A percentile compares a stretch with the other conserved stretches of the same genome.
phyloP scores from a whole-genome alignment of 2,113 vertebrate genomes.

The Toxotes chatareus region DNA sequence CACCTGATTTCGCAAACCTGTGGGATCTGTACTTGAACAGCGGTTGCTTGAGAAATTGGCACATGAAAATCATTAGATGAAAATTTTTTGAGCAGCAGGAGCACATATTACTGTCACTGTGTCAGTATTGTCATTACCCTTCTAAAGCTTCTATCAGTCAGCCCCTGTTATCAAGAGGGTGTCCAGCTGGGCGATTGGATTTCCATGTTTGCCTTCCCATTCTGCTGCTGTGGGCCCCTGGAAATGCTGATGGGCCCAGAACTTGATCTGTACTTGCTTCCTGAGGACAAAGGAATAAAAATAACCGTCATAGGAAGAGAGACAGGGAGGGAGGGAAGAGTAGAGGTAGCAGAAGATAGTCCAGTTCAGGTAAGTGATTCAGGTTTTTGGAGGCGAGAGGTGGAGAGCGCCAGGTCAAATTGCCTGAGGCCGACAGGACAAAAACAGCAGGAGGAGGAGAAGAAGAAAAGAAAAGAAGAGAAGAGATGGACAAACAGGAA shows the following conservation, averaged over 20 bases:
- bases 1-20: too few relatives aligned
- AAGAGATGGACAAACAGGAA: neutral
- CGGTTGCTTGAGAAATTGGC: neutral
- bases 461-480: neutral
- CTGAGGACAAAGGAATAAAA: conserved; percentile 77
- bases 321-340: conserved; percentile 32
- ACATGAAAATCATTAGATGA: neutral
- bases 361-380: conserved; percentile 32
- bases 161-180: conserved; percentile 14
- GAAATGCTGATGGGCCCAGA: conserved; percentile 82
- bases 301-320: conserved; percentile 65
- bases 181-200: conserved; percentile 65
- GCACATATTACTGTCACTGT: neutral
- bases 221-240: conserved; percentile 71
- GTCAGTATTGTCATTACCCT: conserved; percentile 13
- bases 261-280: conserved; percentile 79
- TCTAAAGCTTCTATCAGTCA: conserved; percentile 12
- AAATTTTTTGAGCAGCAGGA: neutral
- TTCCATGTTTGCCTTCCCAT: conserved; percentile 65
- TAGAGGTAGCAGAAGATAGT: conserved; percentile 36
- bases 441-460: neutral
- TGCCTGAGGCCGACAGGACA: neutral
- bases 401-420: neutral
- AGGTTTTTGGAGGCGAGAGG: conserved; percentile 14
- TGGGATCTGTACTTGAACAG: too few relatives aligned